These are phyloP conservation scores for Dolomedes plantarius DNA, from an alignment of 2,888 invertebrate species.

Conservation along the genomic window DNA sequence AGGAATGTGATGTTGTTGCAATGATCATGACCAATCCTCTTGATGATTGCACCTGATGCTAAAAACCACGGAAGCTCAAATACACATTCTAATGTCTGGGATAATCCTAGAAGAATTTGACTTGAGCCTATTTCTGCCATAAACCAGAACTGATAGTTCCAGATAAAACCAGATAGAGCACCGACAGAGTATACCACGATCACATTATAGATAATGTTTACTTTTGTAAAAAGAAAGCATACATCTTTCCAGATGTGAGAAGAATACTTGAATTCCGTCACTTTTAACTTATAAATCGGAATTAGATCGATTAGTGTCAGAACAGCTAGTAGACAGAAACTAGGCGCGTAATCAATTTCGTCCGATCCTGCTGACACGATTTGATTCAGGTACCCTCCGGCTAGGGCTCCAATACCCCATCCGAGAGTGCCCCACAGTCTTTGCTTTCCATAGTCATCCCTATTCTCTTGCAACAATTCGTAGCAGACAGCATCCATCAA, in stretches of 20 bases:
- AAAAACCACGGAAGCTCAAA: constrained; percentile 74
- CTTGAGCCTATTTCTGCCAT: constrained; percentile 70
- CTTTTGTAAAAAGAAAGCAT: constrained; percentile 20
- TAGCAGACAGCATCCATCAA: constrained; percentile 94
- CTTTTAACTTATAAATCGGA: constrained; percentile 30
- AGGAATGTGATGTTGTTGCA: constrained; percentile 89
- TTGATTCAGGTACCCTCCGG: constrained; percentile 89
- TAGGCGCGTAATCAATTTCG: constrained; percentile 41
- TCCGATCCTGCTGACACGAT: not conserved
- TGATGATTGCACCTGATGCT: constrained; percentile 83
- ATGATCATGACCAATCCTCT: constrained; percentile 87
- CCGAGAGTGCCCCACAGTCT: constrained; percentile 92
- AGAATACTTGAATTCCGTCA: constrained; percentile 47
- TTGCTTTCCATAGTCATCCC: constrained; percentile 88
- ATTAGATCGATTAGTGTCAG: constrained; percentile 44
- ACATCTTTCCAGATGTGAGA: constrained; percentile 63
- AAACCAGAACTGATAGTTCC: constrained; percentile 73
- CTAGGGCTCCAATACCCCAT: constrained; percentile 86
- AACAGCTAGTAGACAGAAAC: constrained; percentile 61
- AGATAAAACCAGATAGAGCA: constrained; percentile 70
- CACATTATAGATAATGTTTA: constrained; percentile 8
- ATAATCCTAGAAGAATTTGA: constrained; percentile 67
- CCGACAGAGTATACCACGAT: constrained; percentile 38
- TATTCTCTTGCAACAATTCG: constrained; percentile 85
- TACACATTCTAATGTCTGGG: constrained; percentile 61